Evolutionary conservation across 2,113 vertebrate genomes (phyloP).

Genomic region (Malurus alboscapulatus): DNA sequence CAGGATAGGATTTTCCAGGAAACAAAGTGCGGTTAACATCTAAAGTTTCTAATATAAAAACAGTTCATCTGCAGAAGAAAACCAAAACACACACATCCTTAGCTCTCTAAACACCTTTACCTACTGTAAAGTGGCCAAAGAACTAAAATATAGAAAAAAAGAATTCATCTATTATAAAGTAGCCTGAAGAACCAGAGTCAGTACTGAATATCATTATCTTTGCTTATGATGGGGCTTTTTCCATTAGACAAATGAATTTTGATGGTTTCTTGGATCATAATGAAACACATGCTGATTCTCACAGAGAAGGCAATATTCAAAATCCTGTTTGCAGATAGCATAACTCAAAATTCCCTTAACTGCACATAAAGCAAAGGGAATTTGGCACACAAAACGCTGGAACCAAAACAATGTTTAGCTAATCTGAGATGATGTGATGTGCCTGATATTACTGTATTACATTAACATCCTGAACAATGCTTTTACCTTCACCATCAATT

Average conservation of each 20-base stretch:
- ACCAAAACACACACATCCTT: neutral
- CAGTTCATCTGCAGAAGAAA: neutral
- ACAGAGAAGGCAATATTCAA: neutral
- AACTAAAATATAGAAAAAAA: neutral
- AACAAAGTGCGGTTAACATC: neutral
- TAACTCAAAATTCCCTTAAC: neutral
- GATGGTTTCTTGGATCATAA: neutral
- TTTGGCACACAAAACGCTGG: neutral
- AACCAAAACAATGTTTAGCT: neutral
- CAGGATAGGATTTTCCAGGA: neutral
- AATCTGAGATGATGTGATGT: neutral
- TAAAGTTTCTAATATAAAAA: neutral
- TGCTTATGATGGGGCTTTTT: neutral
- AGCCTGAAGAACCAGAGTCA: neutral
- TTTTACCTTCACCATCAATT: constrained; percentile 90
- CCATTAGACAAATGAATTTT: neutral
- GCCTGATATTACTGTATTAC: neutral
- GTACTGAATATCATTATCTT: neutral
- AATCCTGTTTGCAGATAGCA: neutral
- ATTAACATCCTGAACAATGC: constrained; percentile 32
- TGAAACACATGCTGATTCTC: neutral
- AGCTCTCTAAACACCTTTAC: neutral
- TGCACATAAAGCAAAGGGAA: neutral
- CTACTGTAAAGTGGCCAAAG: neutral
- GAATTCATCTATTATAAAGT: neutral